Evolutionary conservation across 2,797 vertebrate genomes (phyloP), one percentile per base, ranked within the genome.

Genomic region (Limosa lapponica): DNA sequence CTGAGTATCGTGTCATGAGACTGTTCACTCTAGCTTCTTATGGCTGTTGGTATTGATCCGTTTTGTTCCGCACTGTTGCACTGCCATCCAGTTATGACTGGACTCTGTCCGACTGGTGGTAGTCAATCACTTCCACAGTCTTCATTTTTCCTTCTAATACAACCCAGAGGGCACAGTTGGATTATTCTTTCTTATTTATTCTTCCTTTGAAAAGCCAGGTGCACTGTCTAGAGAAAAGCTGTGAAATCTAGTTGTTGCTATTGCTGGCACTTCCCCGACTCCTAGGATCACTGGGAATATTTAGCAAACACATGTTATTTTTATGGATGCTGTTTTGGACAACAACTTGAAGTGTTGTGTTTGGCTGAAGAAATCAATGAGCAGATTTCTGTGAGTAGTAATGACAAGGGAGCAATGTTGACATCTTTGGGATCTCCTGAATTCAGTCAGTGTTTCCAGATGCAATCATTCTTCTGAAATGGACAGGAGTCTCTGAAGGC

Each of bases 201-300:
- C 49, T 81, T 88, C 23, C 36, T 86, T 75, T 87, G 58, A 77
- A 94, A 94, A 83, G 20, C 20, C 77, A 94, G 51, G 80, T 84
- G 65, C 51, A 18, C 25, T 94, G 36, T 85, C 30, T 77, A 30
- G 66, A 69, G 70, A 79, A 41, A 44, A 84, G 54, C 64, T 78
- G 73, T 51, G 67, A 69, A 89, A 91, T 64, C 37, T 18, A 71
- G n/a, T 79, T 52, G 18, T 81, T 94, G 77, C 59, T 93, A 6
- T 89, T 83, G 46, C 32, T 87, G 72, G 73, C 84, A 24, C 79
- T 81, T 92, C 7, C 15, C 39, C 22, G 1, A 0, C 39, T 87
- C 59, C 23, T 36, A 28, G 55, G 49, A 86, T 87, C 75, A n/a
- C 49, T 93, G 82, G 82, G 90, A 82, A 49, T 92, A 82, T 70